Evolutionary conservation across 1,140 invertebrate species (phyloP).

Genomic region (Drosophila paulistorum): DNA sequence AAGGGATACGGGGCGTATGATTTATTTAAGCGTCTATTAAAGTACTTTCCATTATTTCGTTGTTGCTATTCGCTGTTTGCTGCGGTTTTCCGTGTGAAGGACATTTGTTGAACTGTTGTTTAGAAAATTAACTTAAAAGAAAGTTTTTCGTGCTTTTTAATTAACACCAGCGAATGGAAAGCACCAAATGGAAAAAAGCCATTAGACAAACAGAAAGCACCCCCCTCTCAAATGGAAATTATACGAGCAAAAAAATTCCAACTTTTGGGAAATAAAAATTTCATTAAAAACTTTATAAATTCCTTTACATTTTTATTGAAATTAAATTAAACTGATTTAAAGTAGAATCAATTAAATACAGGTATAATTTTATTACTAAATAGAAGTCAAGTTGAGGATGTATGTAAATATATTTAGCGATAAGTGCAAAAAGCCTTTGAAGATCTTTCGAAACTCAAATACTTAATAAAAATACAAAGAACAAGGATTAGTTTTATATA

Average conservation of each 20-base stretch:
- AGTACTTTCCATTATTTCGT: slow-evolving; percentile 58
- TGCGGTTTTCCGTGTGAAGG: slow-evolving; percentile 56
- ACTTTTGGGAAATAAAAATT: background rate
- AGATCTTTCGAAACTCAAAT: no score
- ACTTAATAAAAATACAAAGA: no score
- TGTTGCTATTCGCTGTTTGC: slow-evolving; percentile 17
- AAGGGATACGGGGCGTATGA: slow-evolving; percentile 64
- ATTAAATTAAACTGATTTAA: no score
- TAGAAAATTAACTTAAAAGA: slow-evolving; percentile 42
- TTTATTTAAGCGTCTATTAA: slow-evolving; percentile 76
- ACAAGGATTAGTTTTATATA: no score
- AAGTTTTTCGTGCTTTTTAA: slow-evolving; percentile 54
- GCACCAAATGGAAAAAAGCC: background rate
- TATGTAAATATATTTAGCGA: no score
- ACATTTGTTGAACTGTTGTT: slow-evolving; percentile 65
- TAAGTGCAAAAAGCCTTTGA: no score
- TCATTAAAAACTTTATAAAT: no score
- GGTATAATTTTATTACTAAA: no score
- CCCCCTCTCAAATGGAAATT: background rate
- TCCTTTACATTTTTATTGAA: no score
- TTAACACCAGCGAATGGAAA: slow-evolving; percentile 39
- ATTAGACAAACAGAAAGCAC: background rate
- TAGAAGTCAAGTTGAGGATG: no score
- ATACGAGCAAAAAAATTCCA: background rate
- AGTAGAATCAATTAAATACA: no score